Base-by-base conservation (phyloP, 2,797 vertebrate genomes). In the Vultur gryphus region DNA sequence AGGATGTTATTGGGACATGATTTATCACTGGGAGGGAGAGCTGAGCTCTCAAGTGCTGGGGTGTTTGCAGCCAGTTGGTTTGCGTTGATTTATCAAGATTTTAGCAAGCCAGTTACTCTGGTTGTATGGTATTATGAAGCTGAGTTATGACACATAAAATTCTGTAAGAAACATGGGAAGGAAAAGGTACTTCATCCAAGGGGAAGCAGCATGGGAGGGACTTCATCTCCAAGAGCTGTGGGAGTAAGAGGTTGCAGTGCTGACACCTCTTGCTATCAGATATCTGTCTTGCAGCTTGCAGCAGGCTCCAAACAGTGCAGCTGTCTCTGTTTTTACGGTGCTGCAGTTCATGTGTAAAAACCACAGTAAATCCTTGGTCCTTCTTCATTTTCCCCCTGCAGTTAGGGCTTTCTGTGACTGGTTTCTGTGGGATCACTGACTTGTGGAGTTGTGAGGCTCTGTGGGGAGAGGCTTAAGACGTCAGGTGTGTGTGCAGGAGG, bases 351-450 rank as follows among this genome's bases (percentile, higher is more conserved):
- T 6, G 11, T 35, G 21, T 51, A 26, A 66, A 84, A 80, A 90
- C 31, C 33, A 13, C 46, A n/a, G 64, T 43, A 61, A 62, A 85
- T 39, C 51, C 51, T 85, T 0, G 0, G 2, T 41, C 41, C n/a
- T 58, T 64, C 29, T 18, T 79, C 11, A 1, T 33, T 16, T 28
- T 29, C 6, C 4, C 12, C 10, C 33, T 44, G 37, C 46, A 79
- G 8, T 54, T 54, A 19, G n/a, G 19, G 29, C 5, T 89, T 66
- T 67, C 44, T 20, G 3, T 49, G 20, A 16, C 2, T 1, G 1
- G 5, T 55, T 66, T 85, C 55, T 33, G 19, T 76, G 58, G 21
- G 20, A 37, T 76, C 13, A 4, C 10, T 4, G 35, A 11, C 20
- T 17, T 33, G 16, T 23, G 43, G 54, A 72, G 59, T 20, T 64